Evolutionary conservation across 2,113 vertebrate species (phyloP).

Genomic region (Neodon shergylaensis): DNA sequence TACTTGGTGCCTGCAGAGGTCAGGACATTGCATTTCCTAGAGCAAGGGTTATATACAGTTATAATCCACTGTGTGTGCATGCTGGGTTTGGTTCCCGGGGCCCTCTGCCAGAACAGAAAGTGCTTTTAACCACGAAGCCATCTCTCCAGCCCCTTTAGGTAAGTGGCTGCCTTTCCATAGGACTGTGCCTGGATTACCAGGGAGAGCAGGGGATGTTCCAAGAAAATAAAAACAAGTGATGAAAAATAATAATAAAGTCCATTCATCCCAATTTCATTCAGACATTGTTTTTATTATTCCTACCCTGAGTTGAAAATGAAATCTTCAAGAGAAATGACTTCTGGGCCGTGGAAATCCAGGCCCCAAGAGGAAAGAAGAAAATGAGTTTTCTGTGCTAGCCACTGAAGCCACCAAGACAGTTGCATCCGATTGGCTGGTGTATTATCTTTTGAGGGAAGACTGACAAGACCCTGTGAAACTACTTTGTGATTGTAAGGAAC

Average conservation of each 20-base stretch:
- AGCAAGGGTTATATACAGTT: background rate
- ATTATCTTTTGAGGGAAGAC: conserved; percentile 55
- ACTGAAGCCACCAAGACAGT: conserved; percentile 41
- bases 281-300: conserved; percentile 2
- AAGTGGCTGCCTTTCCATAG: background rate
- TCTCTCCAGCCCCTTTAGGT: background rate
- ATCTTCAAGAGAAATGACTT: conserved; percentile 71
- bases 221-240: background rate
- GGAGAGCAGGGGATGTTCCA: background rate
- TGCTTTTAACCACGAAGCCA: background rate
- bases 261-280: conserved; percentile 55
- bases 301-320: conserved; percentile 64
- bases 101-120: background rate
- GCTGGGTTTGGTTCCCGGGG: background rate
- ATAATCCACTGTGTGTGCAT: background rate
- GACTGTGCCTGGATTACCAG: background rate
- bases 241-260: background rate
- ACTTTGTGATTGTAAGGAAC: conserved; percentile 45
- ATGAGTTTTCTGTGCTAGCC: conserved; percentile 39
- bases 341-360: conserved; percentile 43
- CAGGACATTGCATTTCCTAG: background rate
- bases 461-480: conserved; percentile 64
- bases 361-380: conserved; percentile 39
- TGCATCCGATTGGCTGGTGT: conserved; percentile 49
- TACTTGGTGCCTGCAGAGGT: background rate